Evolutionary conservation across 2,888 invertebrate genomes (phyloP).

Genomic region (Stenodema calcarata): DNA sequence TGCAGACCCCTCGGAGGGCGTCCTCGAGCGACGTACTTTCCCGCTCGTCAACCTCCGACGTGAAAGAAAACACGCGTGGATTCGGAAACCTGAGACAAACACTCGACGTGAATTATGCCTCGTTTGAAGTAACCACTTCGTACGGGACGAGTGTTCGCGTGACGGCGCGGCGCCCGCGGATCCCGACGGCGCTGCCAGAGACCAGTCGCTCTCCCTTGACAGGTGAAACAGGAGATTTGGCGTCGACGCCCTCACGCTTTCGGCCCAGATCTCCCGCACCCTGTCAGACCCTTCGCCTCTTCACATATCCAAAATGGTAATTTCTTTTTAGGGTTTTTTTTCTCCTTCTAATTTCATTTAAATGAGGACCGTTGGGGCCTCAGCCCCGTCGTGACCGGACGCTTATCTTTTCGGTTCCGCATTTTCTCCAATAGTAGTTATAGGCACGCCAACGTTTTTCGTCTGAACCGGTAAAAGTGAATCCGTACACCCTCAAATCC

Average conservation of each 20-base stretch:
- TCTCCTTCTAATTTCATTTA: neutral
- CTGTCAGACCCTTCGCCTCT: neutral
- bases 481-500: neutral
- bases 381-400: neutral
- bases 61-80: too few relatives aligned
- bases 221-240: neutral
- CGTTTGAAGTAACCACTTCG: too few relatives aligned
- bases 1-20: too few relatives aligned
- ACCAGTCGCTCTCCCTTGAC: neutral
- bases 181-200: neutral
- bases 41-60: too few relatives aligned
- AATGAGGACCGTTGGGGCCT: neutral
- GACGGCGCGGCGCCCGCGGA: neutral
- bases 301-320: neutral
- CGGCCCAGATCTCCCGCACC: neutral
- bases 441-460: neutral
- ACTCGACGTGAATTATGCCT: too few relatives aligned
- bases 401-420: neutral
- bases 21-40: too few relatives aligned
- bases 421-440: neutral
- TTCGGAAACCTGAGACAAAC: too few relatives aligned
- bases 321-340: neutral
- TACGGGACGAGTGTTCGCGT: neutral
- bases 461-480: neutral
- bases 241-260: neutral